Base-by-base conservation (phyloP, 2,113 vertebrate species). In the Noturus placidus region DNA sequence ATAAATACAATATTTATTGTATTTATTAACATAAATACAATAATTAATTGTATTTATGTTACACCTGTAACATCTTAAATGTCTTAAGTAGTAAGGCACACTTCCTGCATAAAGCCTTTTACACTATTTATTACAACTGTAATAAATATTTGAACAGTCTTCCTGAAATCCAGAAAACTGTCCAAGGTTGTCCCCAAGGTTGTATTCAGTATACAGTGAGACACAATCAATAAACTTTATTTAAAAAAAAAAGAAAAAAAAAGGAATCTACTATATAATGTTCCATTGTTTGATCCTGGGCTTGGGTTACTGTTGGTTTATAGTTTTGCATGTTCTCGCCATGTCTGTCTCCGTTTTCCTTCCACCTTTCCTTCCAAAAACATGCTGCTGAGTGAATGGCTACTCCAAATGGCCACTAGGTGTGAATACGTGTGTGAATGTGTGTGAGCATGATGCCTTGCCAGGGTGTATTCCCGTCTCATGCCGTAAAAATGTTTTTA, bases 71-170 rank as follows among this genome's bases (percentile, higher is more conserved):
- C 33, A 74, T 3, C 20, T 20, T 11, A 4, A 22, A 56, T 6
- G 54, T 79, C 19, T 9, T 0, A 54, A 79, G 50, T 50, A 8
- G 15, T 20, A 56, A 56, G 33, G 57, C 30, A 10, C 52, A 20
- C 77, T 11, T 80, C 5, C 78, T 80, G 52, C 54, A 80, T 25
- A 19, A 30, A 80, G 17, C 52, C 50, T 52, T 82, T 46, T 67
- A 38, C 25, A 67, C 59, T 83, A 65, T 50, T 83, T 50, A 65
- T 65, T 38, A 57, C 35, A 27, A 61, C 22, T 3, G 20, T 54
- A 54, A 83, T 83, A 65, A 83, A 65, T 83, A 83, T 50, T 83
- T 83, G 59, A 83, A 27, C 80, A 83, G 59, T n/a, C 38, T 83
- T 83, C 35, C 61, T 83, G 59, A 65, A 83, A 83, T 38, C 81